phyloP scores from a whole-genome alignment of 2,113 vertebrate species.

The Catharus fuscescens region DNA sequence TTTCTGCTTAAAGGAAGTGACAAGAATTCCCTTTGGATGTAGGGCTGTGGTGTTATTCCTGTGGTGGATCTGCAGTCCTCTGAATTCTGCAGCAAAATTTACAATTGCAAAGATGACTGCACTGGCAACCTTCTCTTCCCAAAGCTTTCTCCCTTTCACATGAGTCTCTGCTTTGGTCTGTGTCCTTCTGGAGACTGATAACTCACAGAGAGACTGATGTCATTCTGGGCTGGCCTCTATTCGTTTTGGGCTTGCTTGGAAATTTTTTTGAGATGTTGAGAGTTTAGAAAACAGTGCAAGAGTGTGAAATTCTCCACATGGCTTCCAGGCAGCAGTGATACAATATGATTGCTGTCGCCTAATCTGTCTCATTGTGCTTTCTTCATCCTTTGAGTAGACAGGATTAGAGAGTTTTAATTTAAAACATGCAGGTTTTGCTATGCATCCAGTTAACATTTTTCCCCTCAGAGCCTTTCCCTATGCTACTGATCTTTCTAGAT shows the following conservation, averaged over 20 bases:
- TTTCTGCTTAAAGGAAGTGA: not conserved
- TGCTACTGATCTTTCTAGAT: conserved; percentile 17
- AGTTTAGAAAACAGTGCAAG: not conserved
- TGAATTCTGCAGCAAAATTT: not conserved
- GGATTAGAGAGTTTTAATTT: conserved; percentile 55
- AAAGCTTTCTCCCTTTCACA: not conserved
- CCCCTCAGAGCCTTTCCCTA: not conserved
- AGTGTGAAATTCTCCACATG: conserved; percentile 10
- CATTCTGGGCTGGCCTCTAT: not conserved
- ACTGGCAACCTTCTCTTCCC: not conserved
- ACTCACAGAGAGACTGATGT: not conserved
- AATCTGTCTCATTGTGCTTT: conserved; percentile 39
- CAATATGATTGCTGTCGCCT: conserved; percentile 9
- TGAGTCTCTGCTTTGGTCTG: not conserved
- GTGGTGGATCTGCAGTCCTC: not conserved
- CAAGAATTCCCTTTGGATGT: not conserved
- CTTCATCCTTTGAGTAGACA: conserved; percentile 47
- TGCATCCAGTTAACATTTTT: conserved; percentile 56
- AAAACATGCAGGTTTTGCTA: conserved; percentile 50
- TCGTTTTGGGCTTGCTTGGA: not conserved
- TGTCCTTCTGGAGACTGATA: not conserved
- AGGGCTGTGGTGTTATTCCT: not conserved
- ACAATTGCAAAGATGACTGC: not conserved
- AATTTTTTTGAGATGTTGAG: not conserved
- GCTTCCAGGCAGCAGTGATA: not conserved